phyloP scores from a whole-genome alignment of 2,888 invertebrate species.

The Aspidapion aeneum region DNA sequence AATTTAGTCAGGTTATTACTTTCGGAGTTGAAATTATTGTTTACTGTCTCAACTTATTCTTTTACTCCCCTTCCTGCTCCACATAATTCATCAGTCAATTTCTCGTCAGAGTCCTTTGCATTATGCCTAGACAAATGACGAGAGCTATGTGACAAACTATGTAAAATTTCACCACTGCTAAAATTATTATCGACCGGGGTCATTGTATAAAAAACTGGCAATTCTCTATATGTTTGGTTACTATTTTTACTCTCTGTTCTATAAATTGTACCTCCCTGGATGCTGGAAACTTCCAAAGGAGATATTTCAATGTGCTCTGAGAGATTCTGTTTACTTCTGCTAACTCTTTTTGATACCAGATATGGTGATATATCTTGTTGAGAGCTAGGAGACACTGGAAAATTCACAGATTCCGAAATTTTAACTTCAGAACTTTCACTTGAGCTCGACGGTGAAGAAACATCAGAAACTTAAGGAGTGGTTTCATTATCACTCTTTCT shows the following conservation, averaged over 20 bases:
- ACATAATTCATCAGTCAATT: constrained; percentile 40
- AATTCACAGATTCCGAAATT: constrained; percentile 36
- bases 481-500: constrained; percentile 61
- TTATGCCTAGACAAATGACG: too few species aligned
- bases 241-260: constrained; percentile 18
- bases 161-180: too few species aligned
- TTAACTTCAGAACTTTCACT: constrained; percentile 36
- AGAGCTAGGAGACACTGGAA: constrained; percentile 34
- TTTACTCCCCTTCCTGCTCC: constrained; percentile 37
- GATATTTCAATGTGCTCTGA: constrained; percentile 32
- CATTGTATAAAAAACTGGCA: constrained; percentile 24
- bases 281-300: constrained; percentile 24
- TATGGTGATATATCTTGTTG: constrained; percentile 34
- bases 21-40: too few species aligned
- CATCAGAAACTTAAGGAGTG: constrained; percentile 60
- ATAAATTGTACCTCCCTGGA: constrained; percentile 21
- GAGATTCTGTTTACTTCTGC: constrained; percentile 36
- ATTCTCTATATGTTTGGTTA: constrained; percentile 11
- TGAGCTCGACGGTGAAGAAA: constrained; percentile 39
- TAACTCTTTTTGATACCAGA: constrained; percentile 23
- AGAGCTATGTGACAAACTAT: too few species aligned
- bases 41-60: too few species aligned
- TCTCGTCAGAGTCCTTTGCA: too few species aligned
- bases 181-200: constrained; percentile 15
- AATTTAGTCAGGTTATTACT: too few species aligned